These are phyloP conservation scores for Bagarius yarrelli DNA, from an alignment of 2,113 vertebrate genomes.

Conservation along the genomic window DNA sequence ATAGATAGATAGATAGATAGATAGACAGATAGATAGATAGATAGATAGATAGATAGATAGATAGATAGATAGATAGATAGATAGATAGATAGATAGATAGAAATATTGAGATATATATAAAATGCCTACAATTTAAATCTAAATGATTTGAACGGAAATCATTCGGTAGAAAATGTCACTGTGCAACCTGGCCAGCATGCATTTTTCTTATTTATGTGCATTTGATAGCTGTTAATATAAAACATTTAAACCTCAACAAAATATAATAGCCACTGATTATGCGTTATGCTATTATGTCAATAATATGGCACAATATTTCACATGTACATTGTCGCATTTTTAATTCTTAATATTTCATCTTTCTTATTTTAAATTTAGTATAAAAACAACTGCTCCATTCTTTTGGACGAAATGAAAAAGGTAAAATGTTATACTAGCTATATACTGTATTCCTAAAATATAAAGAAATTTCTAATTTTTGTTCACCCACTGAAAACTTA, in stretches of 20 bases:
- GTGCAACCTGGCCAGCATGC: background rate
- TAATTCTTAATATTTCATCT: background rate
- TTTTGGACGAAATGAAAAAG: background rate
- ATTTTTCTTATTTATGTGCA: no score
- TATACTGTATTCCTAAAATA: no score
- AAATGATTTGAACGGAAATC: background rate
- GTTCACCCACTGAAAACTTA: background rate
- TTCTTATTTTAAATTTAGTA: background rate
- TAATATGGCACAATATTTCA: background rate
- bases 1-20: no score
- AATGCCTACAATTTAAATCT: background rate
- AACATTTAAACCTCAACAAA: no score
- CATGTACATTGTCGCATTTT: background rate
- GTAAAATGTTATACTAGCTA: background rate
- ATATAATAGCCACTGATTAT: no score
- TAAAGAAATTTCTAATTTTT: background rate
- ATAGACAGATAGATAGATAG: no score
- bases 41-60: no score
- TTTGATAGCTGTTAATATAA: no score
- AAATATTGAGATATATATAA: no score
- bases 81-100: no score
- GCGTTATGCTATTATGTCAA: background rate
- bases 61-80: no score
- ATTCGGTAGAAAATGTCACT: background rate
- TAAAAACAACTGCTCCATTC: background rate